Evolutionary conservation across 2,797 vertebrate species (phyloP).

Genomic region (Borostomias antarcticus): DNA sequence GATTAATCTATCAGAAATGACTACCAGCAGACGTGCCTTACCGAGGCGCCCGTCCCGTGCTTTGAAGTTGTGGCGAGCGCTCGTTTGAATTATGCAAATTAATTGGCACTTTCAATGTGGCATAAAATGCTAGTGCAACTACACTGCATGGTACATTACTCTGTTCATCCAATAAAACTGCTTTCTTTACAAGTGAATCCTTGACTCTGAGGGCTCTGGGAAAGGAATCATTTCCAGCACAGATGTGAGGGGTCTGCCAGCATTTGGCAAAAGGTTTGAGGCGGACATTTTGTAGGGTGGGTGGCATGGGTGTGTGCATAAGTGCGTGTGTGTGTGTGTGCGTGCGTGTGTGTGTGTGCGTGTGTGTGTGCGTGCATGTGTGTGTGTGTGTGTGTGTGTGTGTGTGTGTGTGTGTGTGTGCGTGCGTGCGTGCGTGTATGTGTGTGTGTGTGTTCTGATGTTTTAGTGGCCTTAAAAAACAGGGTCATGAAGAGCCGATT

Average conservation of each 20-base stretch:
- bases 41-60: conserved; percentile 86
- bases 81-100: conserved; percentile 99
- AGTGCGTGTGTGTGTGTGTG: conserved; percentile 35
- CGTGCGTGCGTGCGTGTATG: not conserved
- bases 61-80: conserved; percentile 91
- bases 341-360: conserved; percentile 4
- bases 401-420: conserved; percentile 16
- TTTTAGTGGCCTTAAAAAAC: conserved; percentile 33
- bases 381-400: not conserved
- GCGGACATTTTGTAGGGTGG: conserved; percentile 21
- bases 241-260: conserved; percentile 77
- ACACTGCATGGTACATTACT: conserved; percentile 99
- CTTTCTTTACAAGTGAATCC: conserved; percentile 87
- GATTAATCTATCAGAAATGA: conserved; percentile 94
- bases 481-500: conserved; percentile 1
- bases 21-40: conserved; percentile 79
- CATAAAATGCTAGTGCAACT: conserved; percentile 98
- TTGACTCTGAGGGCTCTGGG: conserved; percentile 81
- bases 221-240: conserved; percentile 86
- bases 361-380: not conserved
- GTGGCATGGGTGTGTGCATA: conserved; percentile 29
- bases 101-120: conserved; percentile 99
- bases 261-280: conserved; percentile 65
- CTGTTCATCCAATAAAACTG: conserved; percentile 95
- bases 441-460: not conserved